Base-by-base conservation (phyloP, 2,113 vertebrate genomes). In the Neotoma lepida region DNA sequence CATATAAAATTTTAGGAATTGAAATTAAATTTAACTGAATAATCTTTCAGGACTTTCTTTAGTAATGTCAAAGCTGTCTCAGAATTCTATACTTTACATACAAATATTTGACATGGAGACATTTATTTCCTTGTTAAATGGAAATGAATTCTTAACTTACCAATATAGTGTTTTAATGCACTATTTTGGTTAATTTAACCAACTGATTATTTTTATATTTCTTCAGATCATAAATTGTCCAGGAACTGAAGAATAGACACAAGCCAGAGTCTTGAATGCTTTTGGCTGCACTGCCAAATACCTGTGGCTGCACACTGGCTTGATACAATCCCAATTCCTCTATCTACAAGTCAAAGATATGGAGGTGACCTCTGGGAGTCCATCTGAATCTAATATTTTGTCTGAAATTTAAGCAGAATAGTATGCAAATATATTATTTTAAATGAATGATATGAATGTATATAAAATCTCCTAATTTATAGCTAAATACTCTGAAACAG, bases 1-100 rank as follows among this genome's bases (percentile, higher is more conserved):
- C 18, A 39, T 86, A 66, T 61, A 92, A 73, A 22, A 56, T 86
- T 90, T 76, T 78, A n/a, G n/a, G 77, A 49, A n/a, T 95, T 96
- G 61, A 89, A 89, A 46, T 74, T 56, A 86, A 97, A 92, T 41
- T 73, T 22, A 22, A 49, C 14, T 58, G 71, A 82, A 46, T 51
- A 81, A 66, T 71, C 49, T 93, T 95, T 54, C n/a, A 92, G 77
- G 49, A 44, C 26, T 63, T 58, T 81, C 28, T 66, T 56, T 64
- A 76, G 17, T 89, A 46, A 33, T 85, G 30, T 46, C 26, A 63
- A 85, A 64, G 22, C 63, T 90, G 35, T 80, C 54, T 73, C 46
- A 26, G 6, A 58, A 54, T 58, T 18, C 9, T 76, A 6, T 4
- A 9, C 33, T 76, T 88, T 22, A 58, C 58, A 66, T 22, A 63